Conservation (phyloP, 1,140 invertebrate species). For the Drosophila athabasca region DNA sequence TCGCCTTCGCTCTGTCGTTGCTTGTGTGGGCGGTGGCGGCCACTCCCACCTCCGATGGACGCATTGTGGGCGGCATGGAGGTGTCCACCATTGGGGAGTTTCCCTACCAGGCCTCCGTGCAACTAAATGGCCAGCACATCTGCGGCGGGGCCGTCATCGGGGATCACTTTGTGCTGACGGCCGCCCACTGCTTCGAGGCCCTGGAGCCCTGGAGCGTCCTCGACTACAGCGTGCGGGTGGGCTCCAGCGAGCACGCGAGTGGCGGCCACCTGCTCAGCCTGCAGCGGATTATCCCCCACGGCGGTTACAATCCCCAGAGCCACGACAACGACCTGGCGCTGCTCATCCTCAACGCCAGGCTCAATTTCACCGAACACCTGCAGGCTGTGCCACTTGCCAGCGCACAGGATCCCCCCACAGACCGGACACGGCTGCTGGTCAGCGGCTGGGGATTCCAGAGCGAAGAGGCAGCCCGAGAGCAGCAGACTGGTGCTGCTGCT, state of each 20-base stretch:
- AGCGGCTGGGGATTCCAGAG: slow-evolving; percentile 75
- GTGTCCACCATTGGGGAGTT: slow-evolving; percentile 60
- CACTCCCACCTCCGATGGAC: slow-evolving; percentile 55
- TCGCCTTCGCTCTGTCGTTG: slow-evolving; percentile 15
- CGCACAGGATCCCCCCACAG: slow-evolving; percentile 24
- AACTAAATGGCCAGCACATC: slow-evolving; percentile 62
- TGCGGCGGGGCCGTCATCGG: slow-evolving; percentile 86
- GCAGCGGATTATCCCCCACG: slow-evolving; percentile 64
- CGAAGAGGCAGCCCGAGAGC: slow-evolving; percentile 31
- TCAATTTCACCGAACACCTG: slow-evolving; percentile 59
- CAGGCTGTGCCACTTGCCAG: slow-evolving; percentile 57
- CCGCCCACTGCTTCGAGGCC: slow-evolving; percentile 86
- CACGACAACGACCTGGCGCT: slow-evolving; percentile 76
- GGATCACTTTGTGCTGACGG: slow-evolving; percentile 85
- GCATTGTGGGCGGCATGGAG: slow-evolving; percentile 77
- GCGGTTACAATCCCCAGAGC: slow-evolving; percentile 56
- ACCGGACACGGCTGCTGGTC: slow-evolving; percentile 47
- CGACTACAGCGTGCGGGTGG: slow-evolving; percentile 65
- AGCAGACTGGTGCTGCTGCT: slow-evolving; percentile 24
- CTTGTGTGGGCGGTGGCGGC: slow-evolving; percentile 1
- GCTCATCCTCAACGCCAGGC: slow-evolving; percentile 57
- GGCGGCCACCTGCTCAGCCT: slow-evolving; percentile 70
- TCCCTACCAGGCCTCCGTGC: slow-evolving; percentile 78
- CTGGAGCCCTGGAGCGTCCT: slow-evolving; percentile 24
- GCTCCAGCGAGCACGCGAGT: slow-evolving; percentile 49